These are phyloP conservation scores for Tyto alba DNA, from an alignment of 2,113 vertebrate genomes.

Conservation along the genomic window DNA sequence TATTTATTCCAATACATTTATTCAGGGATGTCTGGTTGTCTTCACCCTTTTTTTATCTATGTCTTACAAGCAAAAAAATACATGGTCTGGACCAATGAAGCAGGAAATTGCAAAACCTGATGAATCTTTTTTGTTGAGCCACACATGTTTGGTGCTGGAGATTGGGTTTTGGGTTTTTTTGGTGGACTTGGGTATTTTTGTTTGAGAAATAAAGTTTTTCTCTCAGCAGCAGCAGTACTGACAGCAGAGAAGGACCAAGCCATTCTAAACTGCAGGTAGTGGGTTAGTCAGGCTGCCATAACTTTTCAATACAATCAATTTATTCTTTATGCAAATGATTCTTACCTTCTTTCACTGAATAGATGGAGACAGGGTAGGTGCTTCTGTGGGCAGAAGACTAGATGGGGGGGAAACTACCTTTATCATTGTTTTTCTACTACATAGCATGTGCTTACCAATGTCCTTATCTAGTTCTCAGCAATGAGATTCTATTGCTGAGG, in stretches of 20 bases:
- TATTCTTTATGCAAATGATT: background rate
- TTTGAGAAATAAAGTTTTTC: background rate
- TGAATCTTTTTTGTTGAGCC: background rate
- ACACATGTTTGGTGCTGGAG: background rate
- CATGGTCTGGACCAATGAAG: background rate
- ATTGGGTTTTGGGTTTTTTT: background rate
- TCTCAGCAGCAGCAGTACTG: background rate
- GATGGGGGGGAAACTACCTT: background rate
- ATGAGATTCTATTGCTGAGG: background rate
- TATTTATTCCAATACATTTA: background rate
- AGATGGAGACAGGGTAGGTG: background rate
- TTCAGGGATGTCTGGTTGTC: background rate
- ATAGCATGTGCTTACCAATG: background rate
- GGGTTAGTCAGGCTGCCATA: background rate
- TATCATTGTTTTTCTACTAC: background rate
- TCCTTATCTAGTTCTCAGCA: background rate
- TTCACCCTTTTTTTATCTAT: background rate
- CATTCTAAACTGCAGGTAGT: background rate
- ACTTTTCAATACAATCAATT: background rate
- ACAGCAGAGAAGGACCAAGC: background rate
- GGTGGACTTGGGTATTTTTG: background rate
- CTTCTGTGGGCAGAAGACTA: background rate
- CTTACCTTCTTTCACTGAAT: background rate
- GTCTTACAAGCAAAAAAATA: background rate
- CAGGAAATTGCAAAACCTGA: background rate